phyloP scores from a whole-genome alignment of 2,113 vertebrate species.

The Quiscalus mexicanus region DNA sequence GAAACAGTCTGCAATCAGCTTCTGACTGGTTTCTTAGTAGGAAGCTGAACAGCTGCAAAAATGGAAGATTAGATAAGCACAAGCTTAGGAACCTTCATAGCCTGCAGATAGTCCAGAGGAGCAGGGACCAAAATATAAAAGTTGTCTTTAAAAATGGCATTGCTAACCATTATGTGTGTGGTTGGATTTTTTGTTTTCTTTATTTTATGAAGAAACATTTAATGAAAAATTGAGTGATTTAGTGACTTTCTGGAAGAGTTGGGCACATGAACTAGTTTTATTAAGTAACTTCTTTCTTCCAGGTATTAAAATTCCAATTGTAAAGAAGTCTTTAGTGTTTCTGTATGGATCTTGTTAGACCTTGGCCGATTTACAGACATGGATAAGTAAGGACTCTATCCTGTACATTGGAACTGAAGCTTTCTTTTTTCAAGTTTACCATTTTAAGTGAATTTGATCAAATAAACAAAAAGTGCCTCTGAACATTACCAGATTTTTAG shows the following conservation, averaged over 20 bases:
- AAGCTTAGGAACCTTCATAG: background rate
- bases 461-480: background rate
- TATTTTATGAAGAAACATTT: background rate
- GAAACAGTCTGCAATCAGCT: background rate
- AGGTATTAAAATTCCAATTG: background rate
- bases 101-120: background rate
- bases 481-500: background rate
- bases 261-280: background rate
- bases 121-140: background rate
- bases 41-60: background rate
- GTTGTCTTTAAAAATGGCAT: background rate
- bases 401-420: background rate
- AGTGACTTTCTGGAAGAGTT: background rate
- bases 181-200: background rate
- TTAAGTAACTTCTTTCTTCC: background rate
- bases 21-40: background rate
- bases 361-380: background rate
- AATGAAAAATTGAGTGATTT: background rate
- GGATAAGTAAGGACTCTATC: background rate
- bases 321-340: background rate
- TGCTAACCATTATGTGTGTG: background rate
- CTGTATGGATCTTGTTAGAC: background rate
- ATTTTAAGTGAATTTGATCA: background rate
- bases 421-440: background rate
- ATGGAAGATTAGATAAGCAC: background rate